Conservation (phyloP, 2,888 invertebrate species). For the Tachina fera region DNA sequence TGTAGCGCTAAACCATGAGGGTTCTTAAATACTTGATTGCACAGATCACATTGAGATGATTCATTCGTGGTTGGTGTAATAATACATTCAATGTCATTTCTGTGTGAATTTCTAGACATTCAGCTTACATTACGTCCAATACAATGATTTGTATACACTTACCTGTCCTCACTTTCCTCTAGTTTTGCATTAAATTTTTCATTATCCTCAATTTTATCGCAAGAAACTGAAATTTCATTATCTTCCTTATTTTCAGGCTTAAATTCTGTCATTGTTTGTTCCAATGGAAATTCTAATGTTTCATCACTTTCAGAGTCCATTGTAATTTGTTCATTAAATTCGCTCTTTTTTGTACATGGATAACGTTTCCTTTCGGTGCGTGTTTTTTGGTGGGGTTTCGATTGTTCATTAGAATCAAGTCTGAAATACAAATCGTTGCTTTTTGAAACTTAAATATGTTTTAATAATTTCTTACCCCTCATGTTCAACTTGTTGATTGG, state of each 20-base stretch:
- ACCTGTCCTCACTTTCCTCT: background rate
- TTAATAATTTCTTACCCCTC: background rate
- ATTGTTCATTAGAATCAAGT: background rate
- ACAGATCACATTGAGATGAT: slow-evolving; percentile 71
- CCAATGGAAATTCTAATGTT: slow-evolving; percentile 3
- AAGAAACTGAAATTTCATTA: background rate
- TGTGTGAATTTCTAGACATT: background rate
- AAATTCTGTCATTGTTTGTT: slow-evolving; percentile 3
- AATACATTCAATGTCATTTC: background rate
- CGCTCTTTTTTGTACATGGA: background rate
- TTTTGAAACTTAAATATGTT: background rate
- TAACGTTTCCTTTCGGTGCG: background rate
- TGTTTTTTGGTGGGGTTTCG: background rate
- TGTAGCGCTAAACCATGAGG: slow-evolving; percentile 30
- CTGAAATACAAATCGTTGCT: background rate
- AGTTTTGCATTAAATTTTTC: background rate
- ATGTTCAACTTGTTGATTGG: slow-evolving; percentile 75
- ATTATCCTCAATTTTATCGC: background rate
- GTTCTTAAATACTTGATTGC: slow-evolving; percentile 43
- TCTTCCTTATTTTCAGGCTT: background rate
- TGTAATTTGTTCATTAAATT: background rate
- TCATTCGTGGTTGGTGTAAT: background rate
- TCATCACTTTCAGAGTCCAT: background rate
- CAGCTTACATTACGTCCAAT: background rate
- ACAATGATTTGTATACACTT: slow-evolving; percentile 8